Evolutionary conservation across 2,888 invertebrate genomes (phyloP).

Genomic region (Caenorhabditis imperialis): DNA sequence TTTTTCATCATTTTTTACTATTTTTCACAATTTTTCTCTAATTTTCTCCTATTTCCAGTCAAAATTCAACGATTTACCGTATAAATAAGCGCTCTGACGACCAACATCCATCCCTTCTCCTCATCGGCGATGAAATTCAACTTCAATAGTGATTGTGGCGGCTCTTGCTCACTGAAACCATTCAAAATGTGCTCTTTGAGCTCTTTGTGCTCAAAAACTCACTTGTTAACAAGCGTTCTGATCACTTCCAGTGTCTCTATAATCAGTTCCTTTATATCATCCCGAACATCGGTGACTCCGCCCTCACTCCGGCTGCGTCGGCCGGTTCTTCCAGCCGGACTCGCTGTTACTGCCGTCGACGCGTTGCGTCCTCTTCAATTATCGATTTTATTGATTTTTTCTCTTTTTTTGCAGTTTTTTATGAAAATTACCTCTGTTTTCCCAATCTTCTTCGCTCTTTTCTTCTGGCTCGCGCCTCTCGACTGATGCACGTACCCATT

Average conservation of each 20-base stretch:
- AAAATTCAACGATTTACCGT: constrained; percentile 39
- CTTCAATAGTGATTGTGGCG: constrained; percentile 87
- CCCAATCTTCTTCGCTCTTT: constrained; percentile 22
- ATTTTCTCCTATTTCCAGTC: background rate
- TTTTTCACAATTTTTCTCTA: too few relatives aligned
- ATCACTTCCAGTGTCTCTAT: constrained; percentile 87
- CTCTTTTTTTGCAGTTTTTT: background rate
- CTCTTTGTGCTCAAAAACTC: constrained; percentile 78
- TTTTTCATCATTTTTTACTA: too few relatives aligned
- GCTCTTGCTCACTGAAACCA: constrained; percentile 84
- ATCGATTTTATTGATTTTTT: too few relatives aligned
- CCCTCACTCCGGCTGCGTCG: constrained; percentile 26
- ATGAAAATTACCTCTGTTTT: constrained; percentile 23
- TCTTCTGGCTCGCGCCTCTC: constrained; percentile 79
- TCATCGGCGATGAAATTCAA: constrained; percentile 86
- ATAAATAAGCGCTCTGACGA: constrained; percentile 58
- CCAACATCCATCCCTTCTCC: constrained; percentile 86
- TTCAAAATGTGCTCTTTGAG: background rate
- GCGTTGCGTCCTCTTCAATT: too few relatives aligned
- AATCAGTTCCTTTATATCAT: constrained; percentile 83
- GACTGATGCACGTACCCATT: constrained; percentile 88
- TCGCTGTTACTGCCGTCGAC: too few relatives aligned
- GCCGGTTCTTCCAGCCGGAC: constrained; percentile 8
- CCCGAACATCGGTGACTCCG: constrained; percentile 22
- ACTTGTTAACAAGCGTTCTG: constrained; percentile 89